A percentile compares a stretch with the other conserved stretches of the same genome.
Conservation (phyloP, 2,113 vertebrate genomes). For the Microtus montanus region DNA sequence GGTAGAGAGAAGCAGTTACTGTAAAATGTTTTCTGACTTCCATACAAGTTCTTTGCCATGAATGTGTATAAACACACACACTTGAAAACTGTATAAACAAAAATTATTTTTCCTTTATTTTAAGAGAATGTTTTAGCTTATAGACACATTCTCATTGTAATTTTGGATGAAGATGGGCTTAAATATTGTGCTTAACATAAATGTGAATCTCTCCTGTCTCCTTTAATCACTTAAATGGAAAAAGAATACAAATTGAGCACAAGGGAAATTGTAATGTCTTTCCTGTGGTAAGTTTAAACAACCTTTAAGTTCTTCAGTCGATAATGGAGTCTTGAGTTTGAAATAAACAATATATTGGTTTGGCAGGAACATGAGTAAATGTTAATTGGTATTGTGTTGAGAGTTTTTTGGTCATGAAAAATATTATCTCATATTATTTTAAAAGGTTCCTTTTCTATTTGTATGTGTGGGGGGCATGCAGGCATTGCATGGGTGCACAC, state of each 20-base stretch:
- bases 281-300: conserved; percentile 17
- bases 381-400: not conserved
- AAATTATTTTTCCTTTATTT: conserved; percentile 33
- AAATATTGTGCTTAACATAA: not conserved
- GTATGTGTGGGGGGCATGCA: not conserved
- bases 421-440: not conserved
- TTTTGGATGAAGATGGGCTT: not conserved
- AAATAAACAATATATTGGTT: not conserved
- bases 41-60: not conserved
- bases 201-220: conserved; percentile 14
- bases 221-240: not conserved
- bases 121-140: conserved; percentile 40
- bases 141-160: not conserved
- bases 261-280: not conserved
- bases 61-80: not conserved
- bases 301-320: not conserved
- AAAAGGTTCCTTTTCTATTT: not conserved
- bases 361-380: not conserved
- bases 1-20: not conserved
- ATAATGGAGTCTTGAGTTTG: not conserved
- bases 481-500: too few species aligned
- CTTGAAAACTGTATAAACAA: not conserved
- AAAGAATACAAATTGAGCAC: not conserved
- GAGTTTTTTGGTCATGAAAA: not conserved
- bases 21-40: not conserved